Conservation (phyloP, 2,888 invertebrate genomes). For the Calliphora vomitoria region DNA sequence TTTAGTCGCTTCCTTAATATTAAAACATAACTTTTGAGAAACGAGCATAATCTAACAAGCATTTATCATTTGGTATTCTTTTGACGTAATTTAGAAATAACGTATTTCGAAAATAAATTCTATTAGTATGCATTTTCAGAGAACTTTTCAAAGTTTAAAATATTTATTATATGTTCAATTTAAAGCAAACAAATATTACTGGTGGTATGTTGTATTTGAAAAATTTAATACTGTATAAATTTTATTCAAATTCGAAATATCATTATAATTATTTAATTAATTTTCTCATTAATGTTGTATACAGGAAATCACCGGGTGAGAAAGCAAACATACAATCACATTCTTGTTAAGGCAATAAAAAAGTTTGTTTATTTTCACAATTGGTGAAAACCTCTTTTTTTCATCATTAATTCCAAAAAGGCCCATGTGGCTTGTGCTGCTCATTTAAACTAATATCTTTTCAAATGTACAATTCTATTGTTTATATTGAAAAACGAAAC, state of each 20-base stretch:
- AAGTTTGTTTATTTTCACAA: constrained; percentile 71
- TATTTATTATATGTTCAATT: too few relatives aligned
- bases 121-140: too few relatives aligned
- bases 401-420: constrained; percentile 33
- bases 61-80: too few relatives aligned
- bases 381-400: constrained; percentile 64
- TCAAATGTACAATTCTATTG: constrained; percentile 23
- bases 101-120: too few relatives aligned
- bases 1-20: too few relatives aligned
- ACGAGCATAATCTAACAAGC: too few relatives aligned
- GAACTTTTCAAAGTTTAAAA: too few relatives aligned
- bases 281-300: constrained; percentile 58
- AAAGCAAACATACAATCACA: constrained; percentile 41
- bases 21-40: too few relatives aligned
- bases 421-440: constrained; percentile 47
- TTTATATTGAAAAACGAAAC: constrained; percentile 33
- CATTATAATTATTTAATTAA: constrained; percentile 16
- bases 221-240: background rate
- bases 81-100: too few relatives aligned
- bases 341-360: constrained; percentile 68
- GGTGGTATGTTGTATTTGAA: too few relatives aligned
- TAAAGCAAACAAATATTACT: too few relatives aligned
- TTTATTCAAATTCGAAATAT: constrained; percentile 2
- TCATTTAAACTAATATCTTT: constrained; percentile 49
- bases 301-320: constrained; percentile 65